phyloP scores from a whole-genome alignment of 2,113 vertebrate genomes.

The Nyctereutes procyonoides region DNA sequence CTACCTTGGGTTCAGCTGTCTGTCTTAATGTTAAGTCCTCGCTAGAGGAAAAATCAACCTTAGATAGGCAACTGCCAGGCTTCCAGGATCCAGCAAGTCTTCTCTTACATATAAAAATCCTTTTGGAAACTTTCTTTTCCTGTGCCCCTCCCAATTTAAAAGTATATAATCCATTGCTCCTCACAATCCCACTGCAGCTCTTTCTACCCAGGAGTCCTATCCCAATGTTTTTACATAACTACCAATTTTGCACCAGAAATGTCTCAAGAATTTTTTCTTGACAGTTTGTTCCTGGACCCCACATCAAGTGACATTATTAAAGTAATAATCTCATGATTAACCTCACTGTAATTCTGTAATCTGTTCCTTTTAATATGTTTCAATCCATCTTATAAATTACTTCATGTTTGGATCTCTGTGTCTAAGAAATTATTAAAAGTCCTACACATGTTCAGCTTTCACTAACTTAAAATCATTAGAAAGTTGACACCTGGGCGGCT shows the following conservation, averaged over 20 bases:
- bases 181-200: neutral
- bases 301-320: neutral
- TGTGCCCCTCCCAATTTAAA: neutral
- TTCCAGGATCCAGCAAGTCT: neutral
- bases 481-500: neutral
- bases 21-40: neutral
- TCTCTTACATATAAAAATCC: neutral
- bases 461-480: neutral
- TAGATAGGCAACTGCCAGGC: neutral
- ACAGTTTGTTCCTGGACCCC: neutral
- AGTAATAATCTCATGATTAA: neutral
- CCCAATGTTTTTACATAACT: neutral
- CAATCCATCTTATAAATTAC: neutral
- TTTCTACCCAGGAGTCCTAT: neutral
- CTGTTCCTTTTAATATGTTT: neutral
- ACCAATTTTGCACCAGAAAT: neutral
- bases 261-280: neutral
- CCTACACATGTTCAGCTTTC: neutral
- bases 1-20: neutral
- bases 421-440: neutral
- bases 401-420: neutral
- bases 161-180: neutral
- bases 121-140: neutral
- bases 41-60: neutral
- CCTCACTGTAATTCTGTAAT: neutral